phyloP scores from a whole-genome alignment of 2,888 invertebrate species.

The Ophion ventricosus region DNA sequence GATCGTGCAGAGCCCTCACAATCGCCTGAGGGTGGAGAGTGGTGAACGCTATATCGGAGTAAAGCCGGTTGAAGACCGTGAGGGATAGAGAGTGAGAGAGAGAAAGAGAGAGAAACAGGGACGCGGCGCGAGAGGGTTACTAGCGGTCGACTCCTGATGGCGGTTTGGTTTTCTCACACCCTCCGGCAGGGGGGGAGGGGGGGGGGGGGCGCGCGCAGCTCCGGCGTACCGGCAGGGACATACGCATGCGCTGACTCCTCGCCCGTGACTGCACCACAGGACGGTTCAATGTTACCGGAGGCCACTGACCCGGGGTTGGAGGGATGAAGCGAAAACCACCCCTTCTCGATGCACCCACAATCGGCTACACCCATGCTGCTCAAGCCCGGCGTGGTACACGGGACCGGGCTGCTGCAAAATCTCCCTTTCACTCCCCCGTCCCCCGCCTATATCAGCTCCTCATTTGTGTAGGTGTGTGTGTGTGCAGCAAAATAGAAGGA shows the following conservation, averaged over 20 bases:
- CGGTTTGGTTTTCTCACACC: conserved; percentile 66
- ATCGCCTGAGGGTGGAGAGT: conserved; percentile 28
- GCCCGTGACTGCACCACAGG: conserved; percentile 83
- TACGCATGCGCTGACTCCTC: conserved; percentile 78
- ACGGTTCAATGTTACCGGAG: conserved; percentile 83
- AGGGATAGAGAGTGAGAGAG: conserved; percentile 57
- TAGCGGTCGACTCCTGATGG: conserved; percentile 65
- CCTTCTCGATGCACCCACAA: conserved; percentile 78
- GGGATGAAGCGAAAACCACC: conserved; percentile 77
- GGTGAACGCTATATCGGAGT: conserved; percentile 36
- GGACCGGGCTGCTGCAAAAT: conserved; percentile 67
- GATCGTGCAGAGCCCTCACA: conserved; percentile 57
- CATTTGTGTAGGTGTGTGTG: conserved; percentile 26
- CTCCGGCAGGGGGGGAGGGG: conserved; percentile 52
- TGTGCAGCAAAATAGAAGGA: conserved; percentile 3
- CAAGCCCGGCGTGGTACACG: conserved; percentile 53
- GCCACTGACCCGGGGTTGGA: conserved; percentile 80
- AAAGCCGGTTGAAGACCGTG: conserved; percentile 58
- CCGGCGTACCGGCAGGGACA: conserved; percentile 56
- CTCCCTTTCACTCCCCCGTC: conserved; percentile 65
- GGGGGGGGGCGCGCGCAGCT: conserved; percentile 66
- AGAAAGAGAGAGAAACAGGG: conserved; percentile 50
- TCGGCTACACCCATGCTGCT: conserved; percentile 78
- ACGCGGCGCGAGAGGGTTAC: conserved; percentile 70
- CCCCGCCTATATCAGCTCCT: conserved; percentile 65